These are phyloP conservation scores for Parnassius glacialis DNA, from an alignment of 2,888 invertebrate species.

Conservation along the genomic window DNA sequence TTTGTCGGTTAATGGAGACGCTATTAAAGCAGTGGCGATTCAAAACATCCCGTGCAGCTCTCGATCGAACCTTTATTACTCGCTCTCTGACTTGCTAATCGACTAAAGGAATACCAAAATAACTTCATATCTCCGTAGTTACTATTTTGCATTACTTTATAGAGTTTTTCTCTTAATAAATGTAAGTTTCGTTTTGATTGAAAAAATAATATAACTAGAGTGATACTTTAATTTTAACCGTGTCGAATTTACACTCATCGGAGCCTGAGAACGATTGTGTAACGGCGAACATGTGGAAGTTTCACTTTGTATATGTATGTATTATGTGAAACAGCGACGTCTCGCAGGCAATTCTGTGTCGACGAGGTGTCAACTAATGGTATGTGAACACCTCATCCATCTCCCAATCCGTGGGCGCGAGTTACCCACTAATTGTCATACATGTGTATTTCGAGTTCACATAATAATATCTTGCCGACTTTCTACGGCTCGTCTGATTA, in stretches of 20 bases:
- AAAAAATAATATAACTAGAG: not conserved
- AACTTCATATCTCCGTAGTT: slow-evolving; percentile 48
- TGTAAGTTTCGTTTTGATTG: too few species aligned
- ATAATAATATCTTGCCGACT: slow-evolving; percentile 64
- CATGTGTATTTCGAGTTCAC: slow-evolving; percentile 74
- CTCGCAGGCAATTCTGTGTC: slow-evolving; percentile 35
- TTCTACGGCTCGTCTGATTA: slow-evolving; percentile 57
- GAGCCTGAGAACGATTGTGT: not conserved
- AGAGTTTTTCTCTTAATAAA: not conserved
- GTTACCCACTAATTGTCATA: slow-evolving; percentile 68
- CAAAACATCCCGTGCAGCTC: slow-evolving; percentile 76
- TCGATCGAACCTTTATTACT: slow-evolving; percentile 65
- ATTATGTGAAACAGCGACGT: slow-evolving; percentile 34
- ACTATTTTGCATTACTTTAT: not conserved
- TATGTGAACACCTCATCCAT: slow-evolving; percentile 63
- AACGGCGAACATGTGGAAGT: slow-evolving; percentile 18
- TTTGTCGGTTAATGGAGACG: slow-evolving; percentile 67
- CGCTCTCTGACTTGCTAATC: slow-evolving; percentile 70
- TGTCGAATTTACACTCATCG: not conserved
- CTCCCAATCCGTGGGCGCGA: slow-evolving; percentile 50
- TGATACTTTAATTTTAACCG: not conserved
- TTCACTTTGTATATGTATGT: slow-evolving; percentile 32
- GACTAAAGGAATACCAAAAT: slow-evolving; percentile 74
- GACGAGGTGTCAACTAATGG: slow-evolving; percentile 67
- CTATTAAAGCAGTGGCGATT: slow-evolving; percentile 74